Conservation (phyloP, 2,797 vertebrate species). For the Podarcis lilfordi region DNA sequence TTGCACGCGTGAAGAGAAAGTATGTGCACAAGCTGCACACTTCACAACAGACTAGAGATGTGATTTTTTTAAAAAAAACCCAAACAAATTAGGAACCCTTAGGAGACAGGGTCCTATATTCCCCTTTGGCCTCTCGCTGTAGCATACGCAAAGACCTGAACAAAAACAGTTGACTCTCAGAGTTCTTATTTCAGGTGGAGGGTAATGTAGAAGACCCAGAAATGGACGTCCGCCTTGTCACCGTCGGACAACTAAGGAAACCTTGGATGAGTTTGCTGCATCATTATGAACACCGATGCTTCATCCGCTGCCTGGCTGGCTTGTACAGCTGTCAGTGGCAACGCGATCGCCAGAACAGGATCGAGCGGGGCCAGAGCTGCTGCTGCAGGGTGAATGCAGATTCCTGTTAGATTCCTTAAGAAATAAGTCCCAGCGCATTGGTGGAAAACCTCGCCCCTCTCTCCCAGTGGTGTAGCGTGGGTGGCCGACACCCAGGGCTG, state of each 20-base stretch:
- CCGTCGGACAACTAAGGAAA: constrained; percentile 86
- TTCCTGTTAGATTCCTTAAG: not conserved
- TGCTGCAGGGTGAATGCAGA: constrained; percentile 82
- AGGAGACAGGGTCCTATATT: too few relatives aligned
- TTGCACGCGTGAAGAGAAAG: too few relatives aligned
- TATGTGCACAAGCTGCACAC: too few relatives aligned
- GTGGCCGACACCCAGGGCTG: not conserved
- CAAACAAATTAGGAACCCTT: not conserved
- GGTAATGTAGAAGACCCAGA: constrained; percentile 74
- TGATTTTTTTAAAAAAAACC: not conserved
- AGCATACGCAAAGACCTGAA: not conserved
- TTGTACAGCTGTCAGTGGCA: constrained; percentile 92
- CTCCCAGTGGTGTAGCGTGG: not conserved
- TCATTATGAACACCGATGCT: constrained; percentile 79
- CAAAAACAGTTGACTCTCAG: not conserved
- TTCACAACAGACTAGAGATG: not conserved
- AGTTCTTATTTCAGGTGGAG: constrained; percentile 50
- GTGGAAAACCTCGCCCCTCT: not conserved
- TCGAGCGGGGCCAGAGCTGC: constrained; percentile 87
- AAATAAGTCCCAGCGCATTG: too few relatives aligned
- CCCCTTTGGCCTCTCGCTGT: too few relatives aligned
- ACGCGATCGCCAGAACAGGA: constrained; percentile 80
- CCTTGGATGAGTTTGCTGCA: constrained; percentile 84
- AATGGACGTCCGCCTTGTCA: constrained; percentile 69
- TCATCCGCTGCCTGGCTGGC: constrained; percentile 87